Percentiles rank a stretch among this genome's conserved stretches.
phyloP scores from a whole-genome alignment of 1,140 invertebrate species.

The Apis mellifera region Amel_HAv3.1 CM009937.2:5796501-5797000 shows the following conservation, averaged over 20 bases:
- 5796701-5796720: too few species aligned
- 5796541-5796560: neutral
- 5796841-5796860: neutral
- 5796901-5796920: slow-evolving; percentile 68
- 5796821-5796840: neutral
- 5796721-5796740: neutral
- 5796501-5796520: neutral
- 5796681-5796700: neutral
- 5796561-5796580: too few species aligned
- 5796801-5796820: slow-evolving; percentile 13
- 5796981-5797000: slow-evolving; percentile 37
- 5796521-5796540: neutral
- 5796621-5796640: too few species aligned
- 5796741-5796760: slow-evolving; percentile 15
- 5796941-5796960: slow-evolving; percentile 69
- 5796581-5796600: too few species aligned
- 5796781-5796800: slow-evolving; percentile 39
- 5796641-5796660: too few species aligned
- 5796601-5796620: too few species aligned
- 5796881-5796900: slow-evolving; percentile 67
- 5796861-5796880: slow-evolving; percentile 61
- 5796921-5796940: slow-evolving; percentile 72
- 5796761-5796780: slow-evolving; percentile 8
- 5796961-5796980: slow-evolving; percentile 29
- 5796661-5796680: neutral